These are phyloP conservation scores for Xiphydria camelus DNA, from an alignment of 2,888 invertebrate species.

Conservation along the genomic window DNA sequence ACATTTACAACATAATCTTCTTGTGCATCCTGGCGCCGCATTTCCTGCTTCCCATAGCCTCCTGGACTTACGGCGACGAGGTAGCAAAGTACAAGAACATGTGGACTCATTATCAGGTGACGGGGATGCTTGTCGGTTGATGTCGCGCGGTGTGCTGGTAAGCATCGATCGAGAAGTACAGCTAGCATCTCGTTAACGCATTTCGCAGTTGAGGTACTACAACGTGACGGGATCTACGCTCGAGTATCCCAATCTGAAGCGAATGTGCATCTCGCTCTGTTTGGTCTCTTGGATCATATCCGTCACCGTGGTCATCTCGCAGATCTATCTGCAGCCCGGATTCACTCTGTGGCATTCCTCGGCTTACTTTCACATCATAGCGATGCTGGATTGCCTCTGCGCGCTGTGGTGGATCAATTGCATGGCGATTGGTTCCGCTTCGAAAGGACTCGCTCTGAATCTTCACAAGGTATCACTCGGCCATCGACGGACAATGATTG, in stretches of 20 bases:
- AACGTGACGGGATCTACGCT: conserved; percentile 68
- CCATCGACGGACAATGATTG: too few species aligned
- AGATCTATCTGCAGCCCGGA: conserved; percentile 73
- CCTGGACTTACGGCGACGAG: conserved; percentile 72
- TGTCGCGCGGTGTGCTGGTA: too few species aligned
- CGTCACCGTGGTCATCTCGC: conserved; percentile 68
- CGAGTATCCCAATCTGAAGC: conserved; percentile 67
- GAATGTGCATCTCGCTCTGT: conserved; percentile 68
- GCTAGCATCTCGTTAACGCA: too few species aligned
- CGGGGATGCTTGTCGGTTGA: too few species aligned
- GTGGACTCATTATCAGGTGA: conserved; percentile 77
- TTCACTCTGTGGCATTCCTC: conserved; percentile 74
- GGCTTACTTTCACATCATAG: conserved; percentile 74
- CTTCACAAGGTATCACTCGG: conserved; percentile 57
- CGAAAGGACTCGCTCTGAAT: conserved; percentile 66
- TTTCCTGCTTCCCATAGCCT: conserved; percentile 69
- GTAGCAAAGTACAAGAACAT: conserved; percentile 78
- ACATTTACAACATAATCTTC: conserved; percentile 76
- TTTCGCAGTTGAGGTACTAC: conserved; percentile 63
- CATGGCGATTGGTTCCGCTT: conserved; percentile 68
- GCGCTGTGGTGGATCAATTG: conserved; percentile 72
- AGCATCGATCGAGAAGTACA: too few species aligned
- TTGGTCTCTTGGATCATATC: conserved; percentile 70
- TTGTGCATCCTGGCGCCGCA: conserved; percentile 73
- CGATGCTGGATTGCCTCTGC: conserved; percentile 74